phyloP scores from a whole-genome alignment of 1,140 invertebrate species.

The Pseudachorutes palmiensis region DNA sequence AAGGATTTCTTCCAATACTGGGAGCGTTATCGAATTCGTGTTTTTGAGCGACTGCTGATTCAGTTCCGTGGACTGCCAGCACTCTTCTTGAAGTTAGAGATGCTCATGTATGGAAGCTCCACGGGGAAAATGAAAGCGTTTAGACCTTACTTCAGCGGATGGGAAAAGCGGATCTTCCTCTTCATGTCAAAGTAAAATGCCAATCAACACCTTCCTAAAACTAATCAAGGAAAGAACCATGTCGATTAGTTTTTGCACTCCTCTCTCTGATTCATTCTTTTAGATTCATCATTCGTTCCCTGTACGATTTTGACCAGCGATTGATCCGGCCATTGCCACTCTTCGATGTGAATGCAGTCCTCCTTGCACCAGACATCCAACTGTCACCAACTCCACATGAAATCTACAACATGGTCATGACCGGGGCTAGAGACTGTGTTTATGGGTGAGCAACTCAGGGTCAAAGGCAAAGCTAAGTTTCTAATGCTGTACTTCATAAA shows the following conservation, averaged over 20 bases:
- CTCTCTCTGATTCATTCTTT: constrained; percentile 21
- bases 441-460: constrained; percentile 46
- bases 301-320: constrained; percentile 58
- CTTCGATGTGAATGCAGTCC: constrained; percentile 66
- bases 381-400: constrained; percentile 63
- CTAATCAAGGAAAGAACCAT: too few species aligned
- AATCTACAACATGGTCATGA: constrained; percentile 62
- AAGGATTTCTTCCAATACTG: constrained; percentile 37
- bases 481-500: too few species aligned
- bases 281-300: constrained; percentile 58
- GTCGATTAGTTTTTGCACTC: too few species aligned
- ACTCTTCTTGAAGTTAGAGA: constrained; percentile 31
- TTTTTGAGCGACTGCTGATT: constrained; percentile 23
- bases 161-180: constrained; percentile 46
- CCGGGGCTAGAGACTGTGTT: constrained; percentile 47
- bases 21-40: constrained; percentile 25
- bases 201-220: neutral
- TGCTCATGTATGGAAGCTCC: constrained; percentile 44
- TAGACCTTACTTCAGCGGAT: constrained; percentile 45
- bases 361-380: constrained; percentile 63
- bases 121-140: constrained; percentile 45
- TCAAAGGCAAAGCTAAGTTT: too few species aligned
- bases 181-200: constrained; percentile 41
- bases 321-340: constrained; percentile 53
- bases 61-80: constrained; percentile 28